Evolutionary conservation across 2,797 vertebrate species (phyloP).

Genomic region (Mycteria americana): DNA sequence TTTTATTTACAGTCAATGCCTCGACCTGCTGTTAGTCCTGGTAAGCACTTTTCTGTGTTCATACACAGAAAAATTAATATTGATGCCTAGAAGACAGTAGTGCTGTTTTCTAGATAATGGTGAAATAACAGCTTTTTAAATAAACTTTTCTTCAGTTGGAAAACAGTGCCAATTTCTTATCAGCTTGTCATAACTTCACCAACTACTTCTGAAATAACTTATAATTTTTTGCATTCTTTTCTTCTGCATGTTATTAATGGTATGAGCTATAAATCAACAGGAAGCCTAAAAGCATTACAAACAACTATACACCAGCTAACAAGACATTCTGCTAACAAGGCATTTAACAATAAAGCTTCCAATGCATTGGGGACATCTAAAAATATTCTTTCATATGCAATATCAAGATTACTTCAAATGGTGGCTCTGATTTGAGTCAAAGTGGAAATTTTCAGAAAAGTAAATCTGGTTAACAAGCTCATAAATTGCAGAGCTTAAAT

Average conservation of each 20-base stretch:
- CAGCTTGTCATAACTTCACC: background rate
- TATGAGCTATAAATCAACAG: background rate
- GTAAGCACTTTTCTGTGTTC: background rate
- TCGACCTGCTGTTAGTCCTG: background rate
- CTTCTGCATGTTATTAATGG: background rate
- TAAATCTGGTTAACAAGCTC: background rate
- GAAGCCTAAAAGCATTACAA: background rate
- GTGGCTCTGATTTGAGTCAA: background rate
- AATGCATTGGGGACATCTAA: background rate
- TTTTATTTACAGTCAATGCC: constrained; percentile 1
- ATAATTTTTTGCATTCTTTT: background rate
- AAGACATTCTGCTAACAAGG: background rate
- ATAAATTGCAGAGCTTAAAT: background rate
- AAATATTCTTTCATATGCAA: background rate
- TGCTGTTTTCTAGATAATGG: background rate
- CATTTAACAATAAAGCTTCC: background rate
- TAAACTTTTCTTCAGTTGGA: background rate
- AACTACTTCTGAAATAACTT: constrained; percentile 18
- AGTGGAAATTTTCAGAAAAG: background rate
- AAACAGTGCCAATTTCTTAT: background rate
- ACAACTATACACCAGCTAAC: background rate
- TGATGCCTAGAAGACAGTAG: background rate
- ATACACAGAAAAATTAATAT: background rate
- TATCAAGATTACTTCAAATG: background rate
- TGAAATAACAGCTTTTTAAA: background rate